Percentiles rank a stretch among this genome's conserved stretches.
Evolutionary conservation across 1,140 invertebrate species (phyloP).

Genomic region (Lethrus apterus): DNA sequence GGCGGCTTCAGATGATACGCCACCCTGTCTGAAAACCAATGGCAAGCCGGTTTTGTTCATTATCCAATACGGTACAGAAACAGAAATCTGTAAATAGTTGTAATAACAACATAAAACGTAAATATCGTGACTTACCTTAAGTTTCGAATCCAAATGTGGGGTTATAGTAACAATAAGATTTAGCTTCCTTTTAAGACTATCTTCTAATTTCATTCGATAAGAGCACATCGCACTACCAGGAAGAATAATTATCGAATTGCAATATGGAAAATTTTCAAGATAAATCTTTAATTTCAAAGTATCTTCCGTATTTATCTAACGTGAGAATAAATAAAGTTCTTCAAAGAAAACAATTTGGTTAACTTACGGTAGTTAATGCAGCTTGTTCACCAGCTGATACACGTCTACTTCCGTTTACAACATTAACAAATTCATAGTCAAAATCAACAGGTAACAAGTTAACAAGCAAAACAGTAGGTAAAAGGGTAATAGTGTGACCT

Average conservation of each 20-base stretch:
- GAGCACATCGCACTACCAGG: slow-evolving; percentile 42
- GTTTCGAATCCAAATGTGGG: slow-evolving; percentile 35
- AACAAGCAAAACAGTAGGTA: slow-evolving; percentile 74
- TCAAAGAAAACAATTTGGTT: background rate
- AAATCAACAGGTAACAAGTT: slow-evolving; percentile 73
- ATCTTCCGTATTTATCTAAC: slow-evolving; percentile 57
- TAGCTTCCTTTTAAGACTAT: slow-evolving; percentile 62
- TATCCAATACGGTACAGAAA: slow-evolving; percentile 89
- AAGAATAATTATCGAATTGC: slow-evolving; percentile 50
- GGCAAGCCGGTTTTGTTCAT: slow-evolving; percentile 93
- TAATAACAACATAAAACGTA: background rate
- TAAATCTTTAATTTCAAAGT: slow-evolving; percentile 64
- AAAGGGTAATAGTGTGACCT: slow-evolving; percentile 76
- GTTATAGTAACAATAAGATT: slow-evolving; percentile 55
- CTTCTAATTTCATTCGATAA: slow-evolving; percentile 55
- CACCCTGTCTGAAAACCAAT: slow-evolving; percentile 89
- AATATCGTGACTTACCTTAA: slow-evolving; percentile 36
- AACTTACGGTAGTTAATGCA: slow-evolving; percentile 30
- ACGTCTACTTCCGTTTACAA: slow-evolving; percentile 47
- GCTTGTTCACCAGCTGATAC: slow-evolving; percentile 48
- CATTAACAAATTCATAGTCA: slow-evolving; percentile 50
- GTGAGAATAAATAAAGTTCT: background rate
- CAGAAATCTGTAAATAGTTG: slow-evolving; percentile 55
- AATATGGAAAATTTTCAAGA: slow-evolving; percentile 75
- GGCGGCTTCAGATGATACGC: slow-evolving; percentile 67